Percentiles rank a stretch among this genome's conserved stretches.
phyloP scores from a whole-genome alignment of 2,888 invertebrate genomes.

The Drosophila mulleri region DNA sequence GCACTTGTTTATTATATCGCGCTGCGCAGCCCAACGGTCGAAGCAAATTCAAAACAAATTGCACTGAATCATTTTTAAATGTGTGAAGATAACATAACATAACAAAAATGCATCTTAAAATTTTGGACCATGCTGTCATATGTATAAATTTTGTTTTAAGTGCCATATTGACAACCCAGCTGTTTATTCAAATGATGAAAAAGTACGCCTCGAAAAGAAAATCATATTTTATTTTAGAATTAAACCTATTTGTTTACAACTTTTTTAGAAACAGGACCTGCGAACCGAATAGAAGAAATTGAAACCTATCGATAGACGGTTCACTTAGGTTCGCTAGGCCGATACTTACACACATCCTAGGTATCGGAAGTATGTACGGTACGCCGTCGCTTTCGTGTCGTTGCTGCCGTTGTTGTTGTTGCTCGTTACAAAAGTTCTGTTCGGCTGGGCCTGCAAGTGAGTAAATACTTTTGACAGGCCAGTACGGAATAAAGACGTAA shows the following conservation, averaged over 20 bases:
- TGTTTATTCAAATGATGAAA: neutral
- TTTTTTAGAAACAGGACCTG: neutral
- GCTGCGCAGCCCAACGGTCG: neutral
- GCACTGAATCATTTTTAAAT: neutral
- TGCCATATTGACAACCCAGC: neutral
- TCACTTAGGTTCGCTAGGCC: slow-evolving; percentile 1
- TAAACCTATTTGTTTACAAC: neutral
- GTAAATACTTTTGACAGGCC: neutral
- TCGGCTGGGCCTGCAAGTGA: slow-evolving; percentile 21
- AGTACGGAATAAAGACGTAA: neutral
- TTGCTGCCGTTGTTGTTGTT: slow-evolving; percentile 13
- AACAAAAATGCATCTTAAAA: neutral
- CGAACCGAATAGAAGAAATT: neutral
- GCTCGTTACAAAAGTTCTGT: slow-evolving; percentile 9
- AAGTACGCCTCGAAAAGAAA: neutral
- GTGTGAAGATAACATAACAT: no score
- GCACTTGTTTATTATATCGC: neutral
- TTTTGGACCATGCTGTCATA: no score
- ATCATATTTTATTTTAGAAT: slow-evolving; percentile 9
- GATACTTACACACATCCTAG: slow-evolving; percentile 25
- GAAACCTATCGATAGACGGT: slow-evolving; percentile 20
- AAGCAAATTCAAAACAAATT: neutral
- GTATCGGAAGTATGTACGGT: slow-evolving; percentile 19
- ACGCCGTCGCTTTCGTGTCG: slow-evolving; percentile 28
- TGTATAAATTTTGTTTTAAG: neutral